A percentile compares a stretch with the other conserved stretches of the same genome.
Evolutionary conservation across 2,113 vertebrate species (phyloP).

Genomic region (Notechis scutatus): DNA sequence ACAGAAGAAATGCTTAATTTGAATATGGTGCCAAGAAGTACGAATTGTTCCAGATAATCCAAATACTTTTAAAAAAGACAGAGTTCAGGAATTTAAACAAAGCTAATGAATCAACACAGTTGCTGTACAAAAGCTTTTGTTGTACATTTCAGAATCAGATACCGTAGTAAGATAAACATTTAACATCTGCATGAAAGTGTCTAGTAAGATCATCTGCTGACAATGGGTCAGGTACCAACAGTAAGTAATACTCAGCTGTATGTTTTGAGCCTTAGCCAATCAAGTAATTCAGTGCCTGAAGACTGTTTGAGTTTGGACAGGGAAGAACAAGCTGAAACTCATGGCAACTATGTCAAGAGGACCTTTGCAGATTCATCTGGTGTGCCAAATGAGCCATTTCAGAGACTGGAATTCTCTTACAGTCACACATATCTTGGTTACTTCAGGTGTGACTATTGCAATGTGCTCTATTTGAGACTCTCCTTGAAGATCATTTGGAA

Average conservation of each 20-base stretch:
- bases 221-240: neutral
- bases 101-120: neutral
- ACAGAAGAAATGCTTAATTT: neutral
- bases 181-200: neutral
- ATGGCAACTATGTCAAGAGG: neutral
- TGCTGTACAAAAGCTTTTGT: neutral
- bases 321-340: neutral
- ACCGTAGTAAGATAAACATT: neutral
- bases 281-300: neutral
- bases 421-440: neutral
- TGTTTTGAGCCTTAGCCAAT: neutral
- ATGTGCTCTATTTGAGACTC: neutral
- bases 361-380: neutral
- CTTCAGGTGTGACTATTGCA: neutral
- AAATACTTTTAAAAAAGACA: neutral
- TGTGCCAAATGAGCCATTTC: neutral
- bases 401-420: neutral
- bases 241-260: neutral
- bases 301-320: neutral
- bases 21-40: neutral
- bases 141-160: no score
- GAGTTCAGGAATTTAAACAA: neutral
- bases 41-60: neutral
- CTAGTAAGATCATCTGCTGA: neutral
- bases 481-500: neutral